Base-by-base conservation (phyloP, 2,113 vertebrate species). In the Passer montanus region DNA sequence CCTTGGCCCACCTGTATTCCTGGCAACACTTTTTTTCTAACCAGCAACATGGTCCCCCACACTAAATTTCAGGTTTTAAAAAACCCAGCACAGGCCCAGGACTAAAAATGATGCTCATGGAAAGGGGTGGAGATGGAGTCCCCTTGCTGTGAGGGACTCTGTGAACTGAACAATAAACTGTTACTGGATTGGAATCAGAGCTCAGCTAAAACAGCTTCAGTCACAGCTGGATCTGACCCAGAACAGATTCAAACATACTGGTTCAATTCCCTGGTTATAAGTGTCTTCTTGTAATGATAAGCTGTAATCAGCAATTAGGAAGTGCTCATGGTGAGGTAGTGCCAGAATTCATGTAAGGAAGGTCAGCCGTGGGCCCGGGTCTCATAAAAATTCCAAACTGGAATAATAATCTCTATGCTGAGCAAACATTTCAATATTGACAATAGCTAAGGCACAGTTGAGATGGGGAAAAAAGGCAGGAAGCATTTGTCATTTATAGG, bases 371-470 rank as follows among this genome's bases (percentile, higher is more conserved):
- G 50, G 63, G 73, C 73, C 72, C 46, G 3, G n/a, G 74, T 90
- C 43, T 96, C 77, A 90, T 87, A 84, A 96, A 97, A 92, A 95
- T 88, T 94, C 93, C 75, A 76, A 95, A 62, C 20, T 59, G 27
- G 69, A 96, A 95, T 83, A 97, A 96, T 88, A 95, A 92, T 89
- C 84, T 95, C 35, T 74, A 24, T 76, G 82, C 56, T 96, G 82
- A 96, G 84, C 56, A 98, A 97, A 94, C 66, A 95, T 70, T 92
- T 96, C 69, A 89, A 69, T 96, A 94, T 92, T 95, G 90, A 93
- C 92, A 41, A 89, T 26, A 96, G 76, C 47, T 77, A 92, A 94
- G 84, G 77, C 58, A 84, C 66, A 83, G 68, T 5, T 39, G 94
- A 94, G 87, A 86, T 53, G 88, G 53, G 14, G 18, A 2, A 27